Evolutionary conservation across 2,888 invertebrate species (phyloP).

Genomic region (Ophion slaviceki): DNA sequence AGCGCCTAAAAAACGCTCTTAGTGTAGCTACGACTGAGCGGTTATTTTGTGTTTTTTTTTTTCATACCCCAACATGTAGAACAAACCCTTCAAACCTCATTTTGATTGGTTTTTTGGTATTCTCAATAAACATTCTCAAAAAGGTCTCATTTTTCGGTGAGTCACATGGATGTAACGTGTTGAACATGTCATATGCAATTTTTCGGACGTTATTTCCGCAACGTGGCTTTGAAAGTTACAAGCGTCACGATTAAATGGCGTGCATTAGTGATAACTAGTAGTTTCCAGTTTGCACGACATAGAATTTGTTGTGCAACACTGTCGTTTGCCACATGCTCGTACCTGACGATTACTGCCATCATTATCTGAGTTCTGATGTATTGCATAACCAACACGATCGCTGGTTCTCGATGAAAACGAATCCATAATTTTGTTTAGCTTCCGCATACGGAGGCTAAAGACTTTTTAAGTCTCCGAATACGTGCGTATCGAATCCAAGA

Average conservation of each 20-base stretch:
- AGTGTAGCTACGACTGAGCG: too few species aligned
- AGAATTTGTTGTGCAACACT: not conserved
- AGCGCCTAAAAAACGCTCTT: too few species aligned
- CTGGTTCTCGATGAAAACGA: not conserved
- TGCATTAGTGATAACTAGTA: not conserved
- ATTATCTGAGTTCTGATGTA: not conserved
- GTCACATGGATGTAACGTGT: too few species aligned
- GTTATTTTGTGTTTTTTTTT: too few species aligned
- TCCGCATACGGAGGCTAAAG: not conserved
- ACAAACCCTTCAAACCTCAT: too few species aligned
- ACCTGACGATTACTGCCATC: slow-evolving; percentile 8
- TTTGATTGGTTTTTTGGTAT: too few species aligned
- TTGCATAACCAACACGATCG: not conserved
- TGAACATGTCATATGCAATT: not conserved
- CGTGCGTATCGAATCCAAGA: not conserved
- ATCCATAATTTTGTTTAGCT: not conserved
- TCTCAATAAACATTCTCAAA: too few species aligned
- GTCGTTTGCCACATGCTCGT: not conserved
- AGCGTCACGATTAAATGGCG: not conserved
- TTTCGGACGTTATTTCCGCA: not conserved
- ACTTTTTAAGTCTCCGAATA: not conserved
- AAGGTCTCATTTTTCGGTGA: too few species aligned
- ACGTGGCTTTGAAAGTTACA: not conserved
- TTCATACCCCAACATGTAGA: too few species aligned
- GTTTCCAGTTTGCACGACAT: slow-evolving; percentile 3